Base-by-base conservation (phyloP, 1,140 invertebrate genomes). In the Epicauta chinensis region DNA sequence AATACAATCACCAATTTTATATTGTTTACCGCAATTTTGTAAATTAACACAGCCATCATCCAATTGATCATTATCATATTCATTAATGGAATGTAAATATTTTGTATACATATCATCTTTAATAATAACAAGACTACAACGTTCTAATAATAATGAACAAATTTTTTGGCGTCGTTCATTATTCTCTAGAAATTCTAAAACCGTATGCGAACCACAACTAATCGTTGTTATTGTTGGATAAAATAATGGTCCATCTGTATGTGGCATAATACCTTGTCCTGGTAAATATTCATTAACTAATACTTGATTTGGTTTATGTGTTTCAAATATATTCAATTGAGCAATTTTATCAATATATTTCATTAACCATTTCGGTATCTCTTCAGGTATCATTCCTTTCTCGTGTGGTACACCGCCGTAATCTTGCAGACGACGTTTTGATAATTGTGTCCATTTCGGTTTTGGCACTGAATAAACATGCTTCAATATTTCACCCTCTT, bases 391-490 rank as follows among this genome's bases (percentile, higher is more conserved):
- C 92, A 97, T 97, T 48, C 94, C 94, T 68, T 93, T 94, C 2
- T 78, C 77, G 71, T 95, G 91, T 3, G 93, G 93, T 35, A 94
- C 75, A 0, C 95, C 94, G 63, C 96, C 96, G 86, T 95, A 98
- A 71, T 98, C 97, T 73, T 98, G 93, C 9, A 98, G 73, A 59
- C 93, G 78, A 55, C 96, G 77, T 69, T 97, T 87, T 14, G 84
- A 83, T 17, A 99, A 75, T 67, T 91, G 87, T 3, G 91, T 95
- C 96, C 96, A 99, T 73, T 97, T 97, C 30, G 95, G 93, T 69
- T 92, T 89, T 5, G 96, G 94, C 15, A 81, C 82, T 39, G 73
- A 72, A 66, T 93, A 85, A 10, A 98, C 82, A 53, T 80, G 76
- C 38, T 79, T 76, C 30, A 88, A 66, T 50, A 98, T 79, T 16